Evolutionary conservation across 2,888 invertebrate species (phyloP).

Genomic region (Pyrrhia umbra): DNA sequence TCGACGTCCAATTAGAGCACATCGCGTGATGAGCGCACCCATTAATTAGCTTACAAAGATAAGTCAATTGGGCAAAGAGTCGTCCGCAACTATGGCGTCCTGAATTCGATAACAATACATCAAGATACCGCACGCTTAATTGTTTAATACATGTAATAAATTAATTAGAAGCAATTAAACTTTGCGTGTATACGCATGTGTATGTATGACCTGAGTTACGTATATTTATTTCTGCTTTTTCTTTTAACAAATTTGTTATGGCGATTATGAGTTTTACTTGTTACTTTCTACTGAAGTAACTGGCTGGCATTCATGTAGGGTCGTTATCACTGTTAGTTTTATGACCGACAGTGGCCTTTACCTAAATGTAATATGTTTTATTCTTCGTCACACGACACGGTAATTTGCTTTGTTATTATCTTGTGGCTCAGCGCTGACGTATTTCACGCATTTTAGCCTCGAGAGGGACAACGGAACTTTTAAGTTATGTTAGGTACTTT

Average conservation of each 20-base stretch:
- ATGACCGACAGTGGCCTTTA: constrained; percentile 50
- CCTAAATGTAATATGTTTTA: constrained; percentile 47
- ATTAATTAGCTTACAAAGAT: constrained; percentile 87
- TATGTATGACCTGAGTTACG: constrained; percentile 77
- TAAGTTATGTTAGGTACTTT: too few species aligned
- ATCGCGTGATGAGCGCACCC: constrained; percentile 84
- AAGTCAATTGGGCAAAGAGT: constrained; percentile 86
- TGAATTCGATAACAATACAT: constrained; percentile 87
- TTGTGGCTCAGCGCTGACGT: constrained; percentile 20
- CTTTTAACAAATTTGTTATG: constrained; percentile 77
- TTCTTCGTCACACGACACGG: constrained; percentile 51
- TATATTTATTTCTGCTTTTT: constrained; percentile 70
- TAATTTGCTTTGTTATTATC: constrained; percentile 57
- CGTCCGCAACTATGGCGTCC: constrained; percentile 74
- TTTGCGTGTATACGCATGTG: constrained; percentile 80
- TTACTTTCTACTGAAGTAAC: constrained; percentile 66
- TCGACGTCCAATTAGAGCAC: constrained; percentile 78
- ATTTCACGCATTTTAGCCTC: constrained; percentile 25
- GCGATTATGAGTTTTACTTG: constrained; percentile 73
- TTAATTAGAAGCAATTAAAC: constrained; percentile 88
- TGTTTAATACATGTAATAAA: constrained; percentile 90
- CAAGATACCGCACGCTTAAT: constrained; percentile 86
- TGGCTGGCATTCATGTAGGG: constrained; percentile 55
- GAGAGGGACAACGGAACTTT: constrained; percentile 11
- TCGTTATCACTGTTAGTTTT: constrained; percentile 52